Evolutionary conservation across 2,113 vertebrate species (phyloP), one percentile per base, ranked within the genome.

Genomic region (Zonotrichia leucophrys): DNA sequence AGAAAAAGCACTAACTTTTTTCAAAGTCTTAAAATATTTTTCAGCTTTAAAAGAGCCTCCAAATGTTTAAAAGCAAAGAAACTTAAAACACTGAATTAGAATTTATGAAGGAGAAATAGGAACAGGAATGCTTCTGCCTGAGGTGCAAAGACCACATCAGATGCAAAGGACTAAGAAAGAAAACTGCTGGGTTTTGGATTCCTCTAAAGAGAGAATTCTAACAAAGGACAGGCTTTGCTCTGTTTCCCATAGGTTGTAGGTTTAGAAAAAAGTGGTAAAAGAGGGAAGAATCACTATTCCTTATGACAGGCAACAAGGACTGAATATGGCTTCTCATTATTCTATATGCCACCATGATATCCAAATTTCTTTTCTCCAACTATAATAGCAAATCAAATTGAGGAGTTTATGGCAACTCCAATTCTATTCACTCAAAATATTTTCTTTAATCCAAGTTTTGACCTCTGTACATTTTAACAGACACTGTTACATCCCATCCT

Each of bases 101-200:
- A 96, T 97, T 95, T 95, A 93, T 94, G 91, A 97, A 94, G 91
- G 90, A 95, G 89, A 82, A 85, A 88, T 85, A 93, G 83, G 88
- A 91, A 90, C 41, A 83, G 85, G 83, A 92, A 95, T 82, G 70
- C 73, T 96, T 87, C 96, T 97, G 94, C 95, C 95, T 96, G 94
- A 97, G 90, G 95, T 96, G 86, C 90, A 96, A 91, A 97, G 93
- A 96, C 88, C 68, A 96, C 90, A 96, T 97, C 94, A 95, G 92
- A 96, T 96, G 92, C 88, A 97, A 96, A 93, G 74, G 39, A 63
- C 60, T 89, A 78, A 96, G 96, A 96, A 96, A 92, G 93, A 96
- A 95, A 96, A 96, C 88, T 95, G 79, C 91, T 95, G 95, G 91
- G 94, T 93, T 96, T 96, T 93, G 88, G 93, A 94, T 88, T 86